Conservation (phyloP, 2,888 invertebrate genomes). For the Oligia latruncula region DNA sequence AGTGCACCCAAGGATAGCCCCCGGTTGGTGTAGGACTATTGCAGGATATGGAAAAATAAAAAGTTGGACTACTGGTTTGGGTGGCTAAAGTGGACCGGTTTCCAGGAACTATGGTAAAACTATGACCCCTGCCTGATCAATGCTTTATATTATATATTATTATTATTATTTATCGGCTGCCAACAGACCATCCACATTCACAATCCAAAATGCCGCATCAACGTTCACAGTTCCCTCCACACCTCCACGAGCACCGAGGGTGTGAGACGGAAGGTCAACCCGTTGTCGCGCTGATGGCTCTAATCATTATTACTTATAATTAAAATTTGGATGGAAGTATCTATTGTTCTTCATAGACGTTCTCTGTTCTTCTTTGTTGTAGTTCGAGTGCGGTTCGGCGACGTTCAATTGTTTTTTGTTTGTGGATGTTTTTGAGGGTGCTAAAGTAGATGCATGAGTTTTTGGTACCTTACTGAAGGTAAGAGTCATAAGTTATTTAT, state of each 20-base stretch:
- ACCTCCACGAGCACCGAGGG: constrained; percentile 75
- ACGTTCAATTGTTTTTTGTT: constrained; percentile 25
- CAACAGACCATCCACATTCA: constrained; percentile 7
- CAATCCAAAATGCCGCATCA: constrained; percentile 72
- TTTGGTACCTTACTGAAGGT: not conserved
- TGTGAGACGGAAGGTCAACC: constrained; percentile 86
- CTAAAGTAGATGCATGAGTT: not conserved
- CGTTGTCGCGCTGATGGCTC: constrained; percentile 87
- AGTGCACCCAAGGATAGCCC: too few relatives aligned
- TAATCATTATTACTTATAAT: constrained; percentile 88
- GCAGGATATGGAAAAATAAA: too few relatives aligned
- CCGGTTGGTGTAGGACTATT: too few relatives aligned
- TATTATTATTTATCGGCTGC: not conserved
- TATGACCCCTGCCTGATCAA: too few relatives aligned
- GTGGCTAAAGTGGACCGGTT: too few relatives aligned
- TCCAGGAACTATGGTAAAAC: too few relatives aligned
- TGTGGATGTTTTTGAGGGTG: not conserved
- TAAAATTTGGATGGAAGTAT: constrained; percentile 84
- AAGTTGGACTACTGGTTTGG: too few relatives aligned
- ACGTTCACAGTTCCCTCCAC: constrained; percentile 28
- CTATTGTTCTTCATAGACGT: constrained; percentile 72
- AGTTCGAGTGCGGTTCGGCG: constrained; percentile 40
- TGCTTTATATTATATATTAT: too few relatives aligned
- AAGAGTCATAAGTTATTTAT: too few relatives aligned
- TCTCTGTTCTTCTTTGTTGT: constrained; percentile 43